Base-by-base conservation (phyloP, 2,113 vertebrate genomes). In the Pterocles gutturalis region DNA sequence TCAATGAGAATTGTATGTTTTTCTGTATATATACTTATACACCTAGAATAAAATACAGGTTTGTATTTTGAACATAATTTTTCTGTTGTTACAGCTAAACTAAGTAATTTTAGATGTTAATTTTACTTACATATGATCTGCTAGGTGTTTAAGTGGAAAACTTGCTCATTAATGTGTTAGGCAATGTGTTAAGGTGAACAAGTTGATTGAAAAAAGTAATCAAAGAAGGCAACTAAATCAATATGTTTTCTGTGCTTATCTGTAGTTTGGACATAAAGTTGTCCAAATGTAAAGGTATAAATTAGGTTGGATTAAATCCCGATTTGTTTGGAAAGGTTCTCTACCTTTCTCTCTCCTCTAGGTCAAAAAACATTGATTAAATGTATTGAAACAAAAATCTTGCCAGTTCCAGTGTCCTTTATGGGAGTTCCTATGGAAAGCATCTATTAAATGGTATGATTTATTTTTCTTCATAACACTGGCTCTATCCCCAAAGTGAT, bases 371-470 rank as follows among this genome's bases (percentile, higher is more conserved):
- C 16, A 62, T 36, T 93, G 75, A 88, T 86, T 80, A 83, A 88
- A 93, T 54, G 13, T 65, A 60, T 70, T 65, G 54, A 91, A 91
- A 94, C 29, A 93, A 93, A 96, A 87, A 65, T 79, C 57, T 69
- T 95, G 49, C 55, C 58, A 64, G n/a, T 65, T 77, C 41, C 64
- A 69, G 13, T 70, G 18, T 88, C 51, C 46, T 94, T 88, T 54
- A 51, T 9, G 20, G 62, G 41, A 83, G 29, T 77, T 94, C 62
- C 82, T 94, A 73, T 54, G 46, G 58, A 93, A 95, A 93, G 31
- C 41, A 38, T 66, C 55, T 79, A 69, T 72, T 65, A 92, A 93
- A 66, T 36, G 9, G 13, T 78, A 53, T 70, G 54, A 79, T 75
- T 95, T 79, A 33, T 79, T 69, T 72, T 91, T 92, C 41, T 91